phyloP scores from a whole-genome alignment of 2,113 vertebrate species.

The Brachypodius melanocephalos region DNA sequence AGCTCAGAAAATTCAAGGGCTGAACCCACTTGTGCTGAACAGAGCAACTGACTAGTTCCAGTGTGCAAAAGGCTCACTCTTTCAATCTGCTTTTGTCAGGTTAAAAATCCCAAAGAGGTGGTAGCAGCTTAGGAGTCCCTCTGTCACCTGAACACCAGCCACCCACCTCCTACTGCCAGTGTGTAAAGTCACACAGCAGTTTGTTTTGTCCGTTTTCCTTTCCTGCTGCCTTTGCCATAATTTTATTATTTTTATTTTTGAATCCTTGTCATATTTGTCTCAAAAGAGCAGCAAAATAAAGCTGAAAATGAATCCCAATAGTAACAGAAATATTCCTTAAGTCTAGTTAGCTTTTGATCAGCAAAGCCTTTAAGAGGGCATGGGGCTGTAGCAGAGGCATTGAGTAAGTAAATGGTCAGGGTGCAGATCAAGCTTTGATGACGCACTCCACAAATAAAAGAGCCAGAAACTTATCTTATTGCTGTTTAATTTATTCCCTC shows the following conservation, averaged over 20 bases:
- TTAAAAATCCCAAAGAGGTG: not conserved
- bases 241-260: not conserved
- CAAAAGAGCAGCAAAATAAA: not conserved
- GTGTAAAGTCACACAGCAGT: accelerated
- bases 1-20: not conserved
- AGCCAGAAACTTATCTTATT: not conserved
- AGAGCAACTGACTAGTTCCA: not conserved
- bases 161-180: not conserved
- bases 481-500: not conserved
- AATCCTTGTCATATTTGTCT: not conserved
- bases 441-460: not conserved
- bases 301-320: not conserved
- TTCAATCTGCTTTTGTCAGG: not conserved
- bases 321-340: not conserved
- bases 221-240: not conserved
- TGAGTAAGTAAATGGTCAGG: not conserved
- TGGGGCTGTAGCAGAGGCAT: not conserved
- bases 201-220: not conserved
- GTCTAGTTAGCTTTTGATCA: not conserved
- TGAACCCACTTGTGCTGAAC: not conserved
- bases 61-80: not conserved
- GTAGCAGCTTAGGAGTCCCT: not conserved
- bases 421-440: not conserved
- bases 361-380: not conserved
- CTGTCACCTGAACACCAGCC: not conserved